Percentiles rank a stretch among this genome's conserved stretches.
Conservation (phyloP, 1,140 invertebrate genomes). For the Pemphigus obesinymphae region DNA sequence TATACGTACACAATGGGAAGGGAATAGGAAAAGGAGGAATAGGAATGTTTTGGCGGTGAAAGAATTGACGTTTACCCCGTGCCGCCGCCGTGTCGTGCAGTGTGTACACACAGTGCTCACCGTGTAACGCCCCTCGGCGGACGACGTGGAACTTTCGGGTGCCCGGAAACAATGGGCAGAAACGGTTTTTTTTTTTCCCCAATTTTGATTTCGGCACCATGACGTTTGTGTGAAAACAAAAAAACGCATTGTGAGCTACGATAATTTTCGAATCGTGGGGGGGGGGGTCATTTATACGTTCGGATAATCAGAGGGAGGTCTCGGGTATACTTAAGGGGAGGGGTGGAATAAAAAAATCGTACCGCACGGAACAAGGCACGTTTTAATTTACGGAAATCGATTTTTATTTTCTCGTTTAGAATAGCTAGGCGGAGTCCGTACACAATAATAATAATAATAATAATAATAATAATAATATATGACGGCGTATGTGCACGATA, state of each 20-base stretch:
- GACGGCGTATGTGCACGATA: too few relatives aligned
- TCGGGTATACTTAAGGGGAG: not conserved
- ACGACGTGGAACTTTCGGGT: not conserved
- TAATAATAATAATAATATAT: too few relatives aligned
- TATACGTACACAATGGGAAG: not conserved
- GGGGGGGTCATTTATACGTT: too few relatives aligned
- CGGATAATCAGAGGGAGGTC: slow-evolving; percentile 5
- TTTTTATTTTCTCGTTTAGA: not conserved
- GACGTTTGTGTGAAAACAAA: slow-evolving; percentile 12
- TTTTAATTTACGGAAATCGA: slow-evolving; percentile 21
- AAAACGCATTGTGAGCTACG: not conserved
- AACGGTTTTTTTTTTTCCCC: not conserved
- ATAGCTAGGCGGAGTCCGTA: not conserved
- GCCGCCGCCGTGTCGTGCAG: not conserved
- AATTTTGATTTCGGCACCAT: not conserved
- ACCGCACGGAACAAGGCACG: not conserved
- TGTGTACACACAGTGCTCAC: not conserved
- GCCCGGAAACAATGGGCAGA: slow-evolving; percentile 4
- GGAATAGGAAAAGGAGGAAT: not conserved
- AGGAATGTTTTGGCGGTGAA: not conserved
- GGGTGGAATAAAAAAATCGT: not conserved
- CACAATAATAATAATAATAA: not conserved
- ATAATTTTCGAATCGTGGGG: not conserved
- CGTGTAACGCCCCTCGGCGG: not conserved
- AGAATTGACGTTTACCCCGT: not conserved